Percentiles rank a stretch among this genome's conserved stretches.
These are phyloP conservation scores for Avahi laniger DNA, from an alignment of 2,797 vertebrate genomes.

Conservation along the genomic window DNA sequence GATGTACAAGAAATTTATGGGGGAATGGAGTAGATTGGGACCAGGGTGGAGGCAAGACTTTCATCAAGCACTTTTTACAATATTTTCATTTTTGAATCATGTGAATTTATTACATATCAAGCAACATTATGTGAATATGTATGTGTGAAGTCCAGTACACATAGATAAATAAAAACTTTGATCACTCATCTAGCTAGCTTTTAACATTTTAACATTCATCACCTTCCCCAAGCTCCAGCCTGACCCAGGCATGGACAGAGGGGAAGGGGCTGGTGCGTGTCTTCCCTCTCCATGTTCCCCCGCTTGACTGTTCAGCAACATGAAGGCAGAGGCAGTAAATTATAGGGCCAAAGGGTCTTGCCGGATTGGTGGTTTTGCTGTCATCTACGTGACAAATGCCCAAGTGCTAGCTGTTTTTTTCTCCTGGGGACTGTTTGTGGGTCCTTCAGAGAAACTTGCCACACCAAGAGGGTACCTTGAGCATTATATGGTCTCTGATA, in stretches of 20 bases:
- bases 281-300: background rate
- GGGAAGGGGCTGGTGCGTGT: background rate
- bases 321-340: background rate
- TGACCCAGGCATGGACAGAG: background rate
- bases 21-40: background rate
- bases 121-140: background rate
- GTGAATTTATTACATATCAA: background rate
- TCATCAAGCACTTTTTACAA: background rate
- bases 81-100: background rate
- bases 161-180: background rate
- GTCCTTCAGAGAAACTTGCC: background rate
- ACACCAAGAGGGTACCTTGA: background rate
- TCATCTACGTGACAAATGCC: background rate
- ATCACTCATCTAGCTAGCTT: background rate
- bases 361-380: background rate
- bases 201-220: background rate
- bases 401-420: background rate
- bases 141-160: background rate
- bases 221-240: background rate
- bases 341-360: background rate
- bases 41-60: background rate
- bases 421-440: background rate
- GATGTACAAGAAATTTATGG: background rate
- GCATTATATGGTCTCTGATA: background rate
- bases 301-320: background rate